These are phyloP conservation scores for Pristionchus exspectatus DNA, from an alignment of 2,888 invertebrate species.

Conservation along the genomic window DNA sequence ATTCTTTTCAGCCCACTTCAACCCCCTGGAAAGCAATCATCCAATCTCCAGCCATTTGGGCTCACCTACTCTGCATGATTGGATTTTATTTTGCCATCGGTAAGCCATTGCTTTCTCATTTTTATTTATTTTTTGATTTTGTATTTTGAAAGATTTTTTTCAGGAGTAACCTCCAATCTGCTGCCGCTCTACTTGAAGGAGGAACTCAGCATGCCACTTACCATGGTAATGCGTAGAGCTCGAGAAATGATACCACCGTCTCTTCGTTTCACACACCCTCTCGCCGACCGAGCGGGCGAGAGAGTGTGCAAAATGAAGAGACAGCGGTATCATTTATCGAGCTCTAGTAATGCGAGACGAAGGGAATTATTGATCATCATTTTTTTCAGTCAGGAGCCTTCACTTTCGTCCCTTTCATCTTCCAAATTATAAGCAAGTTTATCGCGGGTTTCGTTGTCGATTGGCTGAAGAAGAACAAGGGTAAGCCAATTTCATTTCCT, in stretches of 20 bases:
- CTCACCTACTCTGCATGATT: constrained; percentile 41
- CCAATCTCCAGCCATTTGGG: background rate
- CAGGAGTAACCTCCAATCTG: constrained; percentile 44
- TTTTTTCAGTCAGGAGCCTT: constrained; percentile 47
- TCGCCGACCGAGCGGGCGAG: no score
- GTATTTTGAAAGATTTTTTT: background rate
- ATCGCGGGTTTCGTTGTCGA: constrained; percentile 29
- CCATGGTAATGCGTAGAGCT: background rate
- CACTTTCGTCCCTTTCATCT: constrained; percentile 39
- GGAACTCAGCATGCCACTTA: constrained; percentile 10
- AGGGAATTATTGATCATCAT: no score
- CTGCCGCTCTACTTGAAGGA: constrained; percentile 24
- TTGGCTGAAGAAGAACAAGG: background rate
- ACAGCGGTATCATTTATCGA: no score
- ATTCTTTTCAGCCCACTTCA: background rate
- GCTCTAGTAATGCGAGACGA: no score
- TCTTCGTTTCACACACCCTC: no score
- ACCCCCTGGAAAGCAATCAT: constrained; percentile 30
- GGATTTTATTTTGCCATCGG: constrained; percentile 49
- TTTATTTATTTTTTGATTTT: background rate
- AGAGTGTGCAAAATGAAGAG: no score
- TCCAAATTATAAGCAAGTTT: constrained; percentile 35
- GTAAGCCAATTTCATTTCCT: background rate
- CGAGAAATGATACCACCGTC: no score
- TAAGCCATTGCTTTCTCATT: no score